Evolutionary conservation across 2,888 invertebrate genomes (phyloP), one percentile per base, ranked within the genome.

Genomic region (Chorisops tibialis): DNA sequence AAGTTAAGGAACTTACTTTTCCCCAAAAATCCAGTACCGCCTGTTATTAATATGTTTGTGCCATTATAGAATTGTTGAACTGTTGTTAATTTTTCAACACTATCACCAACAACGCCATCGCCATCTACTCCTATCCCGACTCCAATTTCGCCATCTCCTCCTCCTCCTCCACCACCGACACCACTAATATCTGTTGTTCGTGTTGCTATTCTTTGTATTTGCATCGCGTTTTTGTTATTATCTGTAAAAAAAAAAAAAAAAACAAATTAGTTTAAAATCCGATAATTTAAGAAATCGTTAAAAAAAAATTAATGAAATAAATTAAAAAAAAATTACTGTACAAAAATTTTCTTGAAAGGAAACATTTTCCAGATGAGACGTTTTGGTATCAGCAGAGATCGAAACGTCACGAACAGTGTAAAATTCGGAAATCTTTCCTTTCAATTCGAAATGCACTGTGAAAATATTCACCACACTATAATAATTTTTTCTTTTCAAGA

Each of bases 41-140:
- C 85, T 35, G 85, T 84, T n/a, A 85, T 81, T 6, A 85, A 74
- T 0, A 85, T 69, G 73, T 81, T 83, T 66, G 82, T 81, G 2
- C 82, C 82, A 62, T 80, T 70, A 65, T 83, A 85, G 72, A 85
- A 85, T 67, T 79, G 75, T 67, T 84, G 84, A n/a, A 85, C 69
- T 6, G 77, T 71, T 22, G 80, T 78, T 65, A 71, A 54, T 41
- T 68, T 66, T 52, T 69, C 68, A 39, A 70, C 68, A 11, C 16
- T 16, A 9, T 22, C 49, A 16, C 30, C 30, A 30, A 30, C 9
- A 7, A 30, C 9, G 5, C 30, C 30, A 30, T 9, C 30, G 9
- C 9, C 30, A 30, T 7, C 1, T 5, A 5, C 30, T 5, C 30
- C 30, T 7, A 5, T 9, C 9, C 30, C 47, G 24, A 43, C 56